Evolutionary conservation across 2,797 vertebrate species (phyloP).

Genomic region (Mormyrus proboscirostris): DNA sequence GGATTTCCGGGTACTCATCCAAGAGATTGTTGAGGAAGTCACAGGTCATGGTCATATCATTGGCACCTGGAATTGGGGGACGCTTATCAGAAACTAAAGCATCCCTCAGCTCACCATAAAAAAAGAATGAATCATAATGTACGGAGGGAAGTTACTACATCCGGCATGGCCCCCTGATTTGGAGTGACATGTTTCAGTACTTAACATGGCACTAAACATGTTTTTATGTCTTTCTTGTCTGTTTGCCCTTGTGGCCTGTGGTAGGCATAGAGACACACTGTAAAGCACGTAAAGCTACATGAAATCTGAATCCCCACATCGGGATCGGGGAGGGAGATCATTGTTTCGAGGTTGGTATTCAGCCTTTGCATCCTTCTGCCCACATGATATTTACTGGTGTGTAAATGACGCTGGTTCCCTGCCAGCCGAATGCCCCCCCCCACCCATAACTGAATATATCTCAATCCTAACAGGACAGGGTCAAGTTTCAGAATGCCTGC

Average conservation of each 20-base stretch:
- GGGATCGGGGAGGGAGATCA: background rate
- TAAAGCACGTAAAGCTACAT: background rate
- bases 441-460: background rate
- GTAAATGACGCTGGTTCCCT: background rate
- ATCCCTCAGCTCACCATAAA: background rate
- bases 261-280: background rate
- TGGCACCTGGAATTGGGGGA: conserved; percentile 34
- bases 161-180: background rate
- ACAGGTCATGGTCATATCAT: conserved; percentile 56
- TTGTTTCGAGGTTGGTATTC: background rate
- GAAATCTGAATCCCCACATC: background rate
- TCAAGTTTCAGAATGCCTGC: background rate
- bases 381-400: background rate
- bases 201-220: background rate
- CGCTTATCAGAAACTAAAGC: background rate
- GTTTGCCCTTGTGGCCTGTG: background rate
- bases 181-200: background rate
- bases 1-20: conserved; percentile 49
- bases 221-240: background rate
- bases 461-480: background rate
- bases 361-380: background rate
- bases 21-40: conserved; percentile 60
- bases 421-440: background rate
- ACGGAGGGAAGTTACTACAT: background rate
- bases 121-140: background rate